Evolutionary conservation across 2,113 vertebrate genomes (phyloP).

Genomic region (Sinosuthora webbiana): DNA sequence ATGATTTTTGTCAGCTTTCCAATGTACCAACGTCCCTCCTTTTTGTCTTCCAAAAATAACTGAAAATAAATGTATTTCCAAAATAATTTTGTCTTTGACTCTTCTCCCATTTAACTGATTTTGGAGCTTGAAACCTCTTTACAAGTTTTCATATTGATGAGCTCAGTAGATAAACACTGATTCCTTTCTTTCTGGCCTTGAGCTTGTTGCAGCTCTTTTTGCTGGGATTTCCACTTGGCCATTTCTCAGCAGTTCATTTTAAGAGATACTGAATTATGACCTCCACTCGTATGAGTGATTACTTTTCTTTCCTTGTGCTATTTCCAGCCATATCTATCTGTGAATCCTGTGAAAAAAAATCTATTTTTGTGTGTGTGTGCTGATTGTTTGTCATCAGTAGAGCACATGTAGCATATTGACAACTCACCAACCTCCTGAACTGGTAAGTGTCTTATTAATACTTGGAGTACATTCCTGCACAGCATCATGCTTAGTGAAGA

Average conservation of each 20-base stretch:
- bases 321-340: background rate
- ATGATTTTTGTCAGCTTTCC: slow-evolving; percentile 72
- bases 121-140: background rate
- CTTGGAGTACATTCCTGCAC: background rate
- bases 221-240: background rate
- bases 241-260: slow-evolving; percentile 26
- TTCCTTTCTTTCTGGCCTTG: background rate
- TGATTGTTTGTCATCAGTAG: background rate
- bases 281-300: background rate
- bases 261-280: background rate
- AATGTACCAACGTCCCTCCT: slow-evolving; percentile 17
- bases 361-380: background rate
- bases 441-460: background rate
- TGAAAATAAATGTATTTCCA: slow-evolving; percentile 50
- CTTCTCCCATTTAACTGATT: slow-evolving; percentile 20
- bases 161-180: background rate
- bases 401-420: background rate
- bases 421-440: background rate
- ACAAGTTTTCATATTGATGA: slow-evolving; percentile 6
- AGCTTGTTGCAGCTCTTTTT: background rate
- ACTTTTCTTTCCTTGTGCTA: background rate
- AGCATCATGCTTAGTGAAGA: background rate
- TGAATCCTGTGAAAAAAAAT: background rate
- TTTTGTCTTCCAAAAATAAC: slow-evolving; percentile 65
- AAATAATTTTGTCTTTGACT: slow-evolving; percentile 30